A percentile compares a stretch with the other conserved stretches of the same genome.
Conservation (phyloP, 2,888 invertebrate species). For the Notodonta dromedarius region DNA sequence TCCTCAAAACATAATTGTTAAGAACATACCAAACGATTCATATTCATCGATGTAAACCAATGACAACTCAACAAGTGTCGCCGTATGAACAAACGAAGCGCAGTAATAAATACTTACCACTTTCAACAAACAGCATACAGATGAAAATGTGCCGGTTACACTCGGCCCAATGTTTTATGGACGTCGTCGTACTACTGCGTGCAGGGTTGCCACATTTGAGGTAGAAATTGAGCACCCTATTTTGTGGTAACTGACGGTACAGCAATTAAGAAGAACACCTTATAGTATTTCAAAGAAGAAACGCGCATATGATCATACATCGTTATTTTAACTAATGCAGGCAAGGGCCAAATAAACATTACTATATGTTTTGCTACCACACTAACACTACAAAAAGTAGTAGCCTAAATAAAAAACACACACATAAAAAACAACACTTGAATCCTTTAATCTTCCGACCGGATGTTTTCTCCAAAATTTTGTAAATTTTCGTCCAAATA, state of each 20-base stretch:
- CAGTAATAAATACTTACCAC: slow-evolving; percentile 31
- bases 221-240: neutral
- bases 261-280: no score
- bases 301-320: no score
- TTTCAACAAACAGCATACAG: slow-evolving; percentile 31
- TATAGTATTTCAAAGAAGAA: no score
- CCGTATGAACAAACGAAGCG: slow-evolving; percentile 24
- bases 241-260: no score
- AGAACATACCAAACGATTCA: neutral
- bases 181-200: slow-evolving; percentile 36
- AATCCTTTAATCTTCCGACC: neutral
- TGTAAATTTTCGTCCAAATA: neutral
- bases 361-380: no score
- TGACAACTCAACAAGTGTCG: slow-evolving; percentile 36
- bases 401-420: no score
- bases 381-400: no score
- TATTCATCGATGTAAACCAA: slow-evolving; percentile 16
- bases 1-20: no score
- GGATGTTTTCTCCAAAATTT: neutral
- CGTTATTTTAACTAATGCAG: no score
- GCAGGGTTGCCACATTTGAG: slow-evolving; percentile 10
- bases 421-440: no score
- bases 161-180: slow-evolving; percentile 42
- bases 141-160: slow-evolving; percentile 40
- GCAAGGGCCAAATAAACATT: no score